Base-by-base conservation (phyloP, 2,113 vertebrate species). In the Xerus inauris region DNA sequence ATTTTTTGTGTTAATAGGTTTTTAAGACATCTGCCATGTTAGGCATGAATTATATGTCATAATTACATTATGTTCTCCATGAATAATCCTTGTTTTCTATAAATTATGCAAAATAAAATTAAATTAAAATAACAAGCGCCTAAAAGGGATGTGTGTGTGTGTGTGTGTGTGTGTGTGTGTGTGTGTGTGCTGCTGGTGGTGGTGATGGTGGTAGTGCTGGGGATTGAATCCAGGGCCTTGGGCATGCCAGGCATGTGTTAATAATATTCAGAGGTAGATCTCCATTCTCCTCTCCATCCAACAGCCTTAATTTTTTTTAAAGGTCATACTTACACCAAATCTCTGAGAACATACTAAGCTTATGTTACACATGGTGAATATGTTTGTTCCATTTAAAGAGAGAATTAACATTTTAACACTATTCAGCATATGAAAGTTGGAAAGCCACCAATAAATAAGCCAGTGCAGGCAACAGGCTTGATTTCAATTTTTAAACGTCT, bases 401-500 rank as follows among this genome's bases (percentile, higher is more conserved):
- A 45, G 51, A 77, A 73, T 69, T 67, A 87, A 5, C 42, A 89
- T 65, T 76, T 8, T 0, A 92, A 81, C 1, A 69, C 0, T 49
- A 87, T n/a, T 67, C 87, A 80, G 26, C 42, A 96, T n/a, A 51
- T 47, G 26, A 89, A 92, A 79, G 77, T 35, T 73, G 76, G 91
- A 80, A 97, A 97, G 22, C 51, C 94, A 97, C 93, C 49, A 82
- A 93, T 97, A 96, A 98, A 80, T 88, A 97, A 98, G 51, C 20
- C 93, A 96, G 67, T 20, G 3, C 32, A 45, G 45, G 54, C 6
- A 6, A 59, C 51, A 97, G 75, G 42, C 97, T 93, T 91, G 51
- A 96, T 97, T 97, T 96, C 72, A 94, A 95, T 73, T 94, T 98
- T 95, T 95, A 97, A 97, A 97, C 93, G 92, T 96, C 93, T 96